Evolutionary conservation across 2,797 vertebrate genomes (phyloP), one percentile per base, ranked within the genome.

Genomic region (Amblyopsis hoosieri): DNA sequence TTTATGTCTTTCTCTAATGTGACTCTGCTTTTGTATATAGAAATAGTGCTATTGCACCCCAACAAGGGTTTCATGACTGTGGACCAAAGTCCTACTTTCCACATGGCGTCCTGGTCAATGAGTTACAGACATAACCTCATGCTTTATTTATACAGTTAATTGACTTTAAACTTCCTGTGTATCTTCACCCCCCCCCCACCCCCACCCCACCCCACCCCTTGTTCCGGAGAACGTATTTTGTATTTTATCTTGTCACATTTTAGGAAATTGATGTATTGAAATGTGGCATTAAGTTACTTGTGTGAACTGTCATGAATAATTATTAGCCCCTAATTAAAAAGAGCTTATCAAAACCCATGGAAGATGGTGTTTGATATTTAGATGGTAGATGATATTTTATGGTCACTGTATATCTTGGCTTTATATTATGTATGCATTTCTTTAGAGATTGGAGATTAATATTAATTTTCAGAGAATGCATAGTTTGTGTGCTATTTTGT

Each of bases 81-180:
- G 67, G 83, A 75, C 61, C 87, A 88, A 90, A 90, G 89, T 90
- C 85, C 84, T 75, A 64, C 71, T 69, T 45, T 23, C 66, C 67
- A 57, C 62, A 12, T 53, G 59, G 61, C 29, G 79, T 62, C 71
- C 4, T 33, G 69, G 90, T 92, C 86, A 92, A 92, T 90, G 58
- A 90, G 78, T 90, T 78, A 89, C 86, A 87, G 80, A 78, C 72
- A 48, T 65, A 23, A 45, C 33, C 42, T 60, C 50, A 62, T 54
- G 62, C 37, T 12, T 54, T 78, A 62, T 80, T 78, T 77, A 66
- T 68, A 75, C 50, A 55, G 62, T 60, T 65, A 46, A 60, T 63
- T 60, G 65, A 65, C 72, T 56, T 13, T 19, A 10, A 10, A 13
- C 45, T 47, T 47, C 3, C 2, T 11, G 9, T 47, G 9, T 47